A percentile compares a stretch with the other conserved stretches of the same genome.
These are phyloP conservation scores for Girardinus metallicus DNA, from an alignment of 2,797 vertebrate species.

Conservation along the genomic window DNA sequence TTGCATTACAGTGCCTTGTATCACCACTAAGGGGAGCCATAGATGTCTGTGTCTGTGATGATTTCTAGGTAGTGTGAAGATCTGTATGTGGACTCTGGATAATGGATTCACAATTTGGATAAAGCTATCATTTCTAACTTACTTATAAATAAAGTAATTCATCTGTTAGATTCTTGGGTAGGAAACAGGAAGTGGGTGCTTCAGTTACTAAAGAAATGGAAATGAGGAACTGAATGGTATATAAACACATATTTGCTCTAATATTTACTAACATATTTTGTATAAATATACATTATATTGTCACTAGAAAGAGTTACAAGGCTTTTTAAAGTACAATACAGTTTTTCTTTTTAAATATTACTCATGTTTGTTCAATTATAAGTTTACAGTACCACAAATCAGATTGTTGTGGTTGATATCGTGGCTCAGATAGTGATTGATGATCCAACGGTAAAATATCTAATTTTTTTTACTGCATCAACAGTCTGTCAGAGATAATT, in stretches of 20 bases:
- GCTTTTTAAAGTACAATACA: neutral
- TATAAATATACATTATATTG: neutral
- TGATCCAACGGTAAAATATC: neutral
- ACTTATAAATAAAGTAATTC: neutral
- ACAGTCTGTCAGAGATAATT: neutral
- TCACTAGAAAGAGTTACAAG: neutral
- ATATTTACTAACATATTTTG: neutral
- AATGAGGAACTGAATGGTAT: neutral
- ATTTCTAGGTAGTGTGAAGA: neutral
- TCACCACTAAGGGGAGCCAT: neutral
- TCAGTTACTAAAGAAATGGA: neutral
- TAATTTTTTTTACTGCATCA: neutral
- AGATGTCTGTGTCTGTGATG: neutral
- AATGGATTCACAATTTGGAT: neutral
- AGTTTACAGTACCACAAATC: neutral
- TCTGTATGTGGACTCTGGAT: neutral
- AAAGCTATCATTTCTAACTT: neutral
- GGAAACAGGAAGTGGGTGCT: neutral
- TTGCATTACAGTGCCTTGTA: neutral
- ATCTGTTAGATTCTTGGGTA: neutral
- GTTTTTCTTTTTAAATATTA: neutral
- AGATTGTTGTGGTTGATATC: neutral
- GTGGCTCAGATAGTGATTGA: neutral
- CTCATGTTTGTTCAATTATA: neutral
- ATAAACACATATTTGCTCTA: neutral